A percentile compares a stretch with the other conserved stretches of the same genome.
Evolutionary conservation across 2,797 vertebrate genomes (phyloP).

Genomic region (Notolepis coatsorum): DNA sequence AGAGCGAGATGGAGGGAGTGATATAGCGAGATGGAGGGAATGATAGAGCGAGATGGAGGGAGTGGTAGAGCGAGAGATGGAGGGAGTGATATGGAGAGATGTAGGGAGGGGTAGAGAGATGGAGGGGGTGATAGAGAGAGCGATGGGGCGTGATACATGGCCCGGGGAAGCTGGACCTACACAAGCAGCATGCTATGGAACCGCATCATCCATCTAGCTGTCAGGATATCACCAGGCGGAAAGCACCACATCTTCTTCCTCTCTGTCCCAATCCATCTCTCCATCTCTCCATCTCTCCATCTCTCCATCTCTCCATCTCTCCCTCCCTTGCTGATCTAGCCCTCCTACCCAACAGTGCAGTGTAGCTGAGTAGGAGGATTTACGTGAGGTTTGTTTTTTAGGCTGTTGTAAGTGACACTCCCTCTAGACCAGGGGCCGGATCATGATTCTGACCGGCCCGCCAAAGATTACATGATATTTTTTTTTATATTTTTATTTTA

Average conservation of each 20-base stretch:
- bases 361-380: no score
- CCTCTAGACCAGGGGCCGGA: no score
- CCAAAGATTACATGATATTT: no score
- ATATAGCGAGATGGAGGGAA: constrained; percentile 2
- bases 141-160: constrained; percentile 19
- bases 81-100: no score
- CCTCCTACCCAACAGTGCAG: no score
- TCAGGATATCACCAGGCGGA: constrained; percentile 51
- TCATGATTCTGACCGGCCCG: no score
- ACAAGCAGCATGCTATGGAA: constrained; percentile 26
- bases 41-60: not conserved
- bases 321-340: no score
- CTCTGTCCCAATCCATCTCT: no score
- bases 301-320: no score
- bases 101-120: no score
- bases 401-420: no score
- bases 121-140: constrained; percentile 9
- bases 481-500: constrained; percentile 47
- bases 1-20: not conserved
- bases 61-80: not conserved
- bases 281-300: not conserved
- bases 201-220: constrained; percentile 61
- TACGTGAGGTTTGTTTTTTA: no score
- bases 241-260: constrained; percentile 31
- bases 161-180: constrained; percentile 28